Evolutionary conservation across 1,140 invertebrate species (phyloP).

Genomic region (roundworm (Caenorhabditis elegans)): WBcel235 BX284605.5:9880001-9880500

Average conservation of each 20-base stretch:
- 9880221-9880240: not conserved
- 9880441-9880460: not conserved
- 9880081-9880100: not conserved
- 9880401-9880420: not conserved
- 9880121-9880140: not conserved
- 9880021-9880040: too few relatives aligned
- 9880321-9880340: not conserved
- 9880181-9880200: not conserved
- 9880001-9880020: too few relatives aligned
- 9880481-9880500: not conserved
- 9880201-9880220: not conserved
- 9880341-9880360: not conserved
- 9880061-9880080: too few relatives aligned
- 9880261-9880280: not conserved
- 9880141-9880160: not conserved
- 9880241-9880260: not conserved
- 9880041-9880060: too few relatives aligned
- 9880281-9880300: not conserved
- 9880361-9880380: not conserved
- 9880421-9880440: not conserved
- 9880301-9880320: not conserved
- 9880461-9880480: not conserved
- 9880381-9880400: not conserved
- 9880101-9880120: not conserved
- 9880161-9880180: not conserved